These are phyloP conservation scores for Benthosema pterotum DNA, from an alignment of 2,797 vertebrate species.

Conservation along the genomic window DNA sequence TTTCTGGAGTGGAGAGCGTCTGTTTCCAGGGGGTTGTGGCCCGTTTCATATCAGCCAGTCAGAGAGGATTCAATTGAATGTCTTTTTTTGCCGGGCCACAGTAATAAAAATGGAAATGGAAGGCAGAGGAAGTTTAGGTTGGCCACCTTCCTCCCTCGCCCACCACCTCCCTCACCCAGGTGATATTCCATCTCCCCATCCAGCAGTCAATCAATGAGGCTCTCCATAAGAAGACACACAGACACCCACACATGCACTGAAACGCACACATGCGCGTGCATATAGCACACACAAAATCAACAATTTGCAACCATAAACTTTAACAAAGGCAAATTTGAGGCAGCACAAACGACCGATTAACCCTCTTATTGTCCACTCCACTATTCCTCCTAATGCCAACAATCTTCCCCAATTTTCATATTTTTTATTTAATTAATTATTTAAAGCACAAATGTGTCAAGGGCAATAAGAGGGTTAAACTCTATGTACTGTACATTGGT, in stretches of 20 bases:
- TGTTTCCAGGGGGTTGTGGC: constrained; percentile 29
- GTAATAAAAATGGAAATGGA: constrained; percentile 55
- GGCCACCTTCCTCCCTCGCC: constrained; percentile 16
- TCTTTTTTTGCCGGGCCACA: constrained; percentile 41
- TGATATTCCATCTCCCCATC: constrained; percentile 22
- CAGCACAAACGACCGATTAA: no score
- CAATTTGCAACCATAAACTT: no score
- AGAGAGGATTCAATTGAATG: constrained; percentile 43
- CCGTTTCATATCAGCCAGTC: constrained; percentile 39
- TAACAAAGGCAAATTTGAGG: no score
- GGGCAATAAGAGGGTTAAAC: no score
- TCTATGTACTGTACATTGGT: no score
- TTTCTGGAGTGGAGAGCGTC: constrained; percentile 25
- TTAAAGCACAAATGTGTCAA: no score
- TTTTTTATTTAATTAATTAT: no score
- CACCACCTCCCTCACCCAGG: background rate
- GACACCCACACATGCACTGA: background rate
- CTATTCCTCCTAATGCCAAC: no score
- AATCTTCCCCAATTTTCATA: no score
- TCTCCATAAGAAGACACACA: constrained; percentile 20
- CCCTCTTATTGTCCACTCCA: no score
- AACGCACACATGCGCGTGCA: no score
- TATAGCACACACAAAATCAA: no score
- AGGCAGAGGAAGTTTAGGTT: constrained; percentile 24
- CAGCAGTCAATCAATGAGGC: constrained; percentile 30